Conservation (phyloP, 1,140 invertebrate species). For the Maconellicoccus hirsutus region DNA sequence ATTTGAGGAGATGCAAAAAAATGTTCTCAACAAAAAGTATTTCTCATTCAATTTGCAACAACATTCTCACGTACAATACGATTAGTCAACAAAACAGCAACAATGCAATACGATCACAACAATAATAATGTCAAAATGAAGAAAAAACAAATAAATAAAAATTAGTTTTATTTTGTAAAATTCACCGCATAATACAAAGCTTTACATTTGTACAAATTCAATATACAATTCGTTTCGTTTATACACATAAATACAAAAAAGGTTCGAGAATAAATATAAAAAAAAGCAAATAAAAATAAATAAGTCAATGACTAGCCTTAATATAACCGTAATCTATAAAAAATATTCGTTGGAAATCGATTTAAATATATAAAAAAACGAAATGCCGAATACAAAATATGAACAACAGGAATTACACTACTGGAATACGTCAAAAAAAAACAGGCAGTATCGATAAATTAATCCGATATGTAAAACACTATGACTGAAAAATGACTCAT, state of each 20-base stretch:
- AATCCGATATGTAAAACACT: slow-evolving; percentile 9
- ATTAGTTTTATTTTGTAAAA: slow-evolving; percentile 6
- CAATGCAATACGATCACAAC: background rate
- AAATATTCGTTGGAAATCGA: slow-evolving; percentile 4
- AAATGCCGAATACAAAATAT: background rate
- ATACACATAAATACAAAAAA: background rate
- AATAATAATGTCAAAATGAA: too few relatives aligned
- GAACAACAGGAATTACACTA: background rate
- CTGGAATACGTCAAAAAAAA: background rate
- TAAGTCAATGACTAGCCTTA: slow-evolving; percentile 8
- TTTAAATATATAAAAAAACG: background rate
- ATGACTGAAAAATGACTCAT: background rate
- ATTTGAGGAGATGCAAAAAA: too few relatives aligned
- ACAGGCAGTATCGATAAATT: background rate
- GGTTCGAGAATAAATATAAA: background rate
- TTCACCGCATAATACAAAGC: slow-evolving; percentile 8
- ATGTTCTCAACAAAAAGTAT: too few relatives aligned
- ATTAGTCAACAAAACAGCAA: too few relatives aligned
- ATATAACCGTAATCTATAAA: slow-evolving; percentile 3
- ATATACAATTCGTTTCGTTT: background rate
- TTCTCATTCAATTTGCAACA: too few relatives aligned
- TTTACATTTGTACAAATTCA: background rate
- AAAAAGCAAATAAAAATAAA: background rate
- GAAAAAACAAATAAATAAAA: background rate
- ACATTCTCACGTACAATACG: too few relatives aligned